phyloP scores from a whole-genome alignment of 64 coral and sea anemone species.

The Montipora efflorescens region DNA sequence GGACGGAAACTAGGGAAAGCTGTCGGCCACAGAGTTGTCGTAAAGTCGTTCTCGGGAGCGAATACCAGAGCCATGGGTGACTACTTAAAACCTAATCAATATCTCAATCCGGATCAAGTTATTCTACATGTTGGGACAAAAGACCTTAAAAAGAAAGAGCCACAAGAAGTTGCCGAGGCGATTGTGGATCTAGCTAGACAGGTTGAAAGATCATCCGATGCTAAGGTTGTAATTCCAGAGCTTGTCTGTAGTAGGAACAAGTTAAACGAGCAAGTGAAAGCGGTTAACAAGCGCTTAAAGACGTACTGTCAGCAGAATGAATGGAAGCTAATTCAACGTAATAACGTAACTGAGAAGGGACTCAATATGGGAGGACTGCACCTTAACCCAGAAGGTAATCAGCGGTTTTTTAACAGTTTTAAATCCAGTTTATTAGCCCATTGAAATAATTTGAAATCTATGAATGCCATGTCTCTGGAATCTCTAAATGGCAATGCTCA shows the following conservation, averaged over 20 bases:
- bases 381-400: not conserved
- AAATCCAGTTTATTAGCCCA: not conserved
- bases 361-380: not conserved
- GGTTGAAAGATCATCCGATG: not conserved
- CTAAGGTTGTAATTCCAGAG: not conserved
- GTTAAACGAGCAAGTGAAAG: not conserved
- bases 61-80: no score
- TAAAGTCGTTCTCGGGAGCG: no score
- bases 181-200: slow-evolving; percentile 1
- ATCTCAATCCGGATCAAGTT: not conserved
- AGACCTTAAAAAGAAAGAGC: not conserved
- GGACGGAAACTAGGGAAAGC: no score
- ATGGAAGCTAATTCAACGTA: not conserved
- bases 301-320: not conserved
- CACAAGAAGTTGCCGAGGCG: not conserved
- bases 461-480: not conserved
- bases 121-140: not conserved
- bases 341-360: not conserved
- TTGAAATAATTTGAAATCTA: not conserved
- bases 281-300: not conserved
- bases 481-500: not conserved
- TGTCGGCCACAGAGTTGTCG: no score
- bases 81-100: not conserved
- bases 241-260: not conserved
- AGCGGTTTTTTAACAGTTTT: not conserved